Conservation (phyloP, 2,888 invertebrate species). For the Willowsia nigromaculata region DNA sequence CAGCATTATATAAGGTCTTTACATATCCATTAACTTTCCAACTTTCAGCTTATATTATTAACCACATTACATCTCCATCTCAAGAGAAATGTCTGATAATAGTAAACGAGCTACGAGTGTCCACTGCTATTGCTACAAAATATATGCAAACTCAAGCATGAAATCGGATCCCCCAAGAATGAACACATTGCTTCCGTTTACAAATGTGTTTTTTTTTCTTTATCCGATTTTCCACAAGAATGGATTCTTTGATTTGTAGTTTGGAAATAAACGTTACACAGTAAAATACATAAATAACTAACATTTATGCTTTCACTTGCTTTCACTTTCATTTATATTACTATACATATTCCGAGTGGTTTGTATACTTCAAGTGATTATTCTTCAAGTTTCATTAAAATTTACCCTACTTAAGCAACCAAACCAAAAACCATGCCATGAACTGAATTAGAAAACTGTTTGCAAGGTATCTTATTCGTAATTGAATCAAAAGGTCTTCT, state of each 20-base stretch:
- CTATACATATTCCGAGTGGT: too few relatives aligned
- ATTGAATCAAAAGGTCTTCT: too few relatives aligned
- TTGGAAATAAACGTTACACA: constrained; percentile 2
- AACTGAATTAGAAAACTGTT: too few relatives aligned
- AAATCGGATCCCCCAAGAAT: not conserved
- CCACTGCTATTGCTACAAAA: not conserved
- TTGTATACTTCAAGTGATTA: too few relatives aligned
- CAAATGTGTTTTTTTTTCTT: not conserved
- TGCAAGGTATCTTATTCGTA: too few relatives aligned
- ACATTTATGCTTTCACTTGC: too few relatives aligned
- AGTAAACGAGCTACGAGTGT: not conserved
- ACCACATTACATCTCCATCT: not conserved
- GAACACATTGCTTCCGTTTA: not conserved
- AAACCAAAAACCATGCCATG: too few relatives aligned
- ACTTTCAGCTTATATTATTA: not conserved
- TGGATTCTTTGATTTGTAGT: not conserved
- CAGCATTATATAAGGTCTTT: not conserved
- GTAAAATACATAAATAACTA: too few relatives aligned
- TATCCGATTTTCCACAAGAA: constrained; percentile 44
- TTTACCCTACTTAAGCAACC: too few relatives aligned
- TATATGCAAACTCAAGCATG: not conserved
- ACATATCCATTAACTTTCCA: not conserved
- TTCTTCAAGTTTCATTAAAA: too few relatives aligned
- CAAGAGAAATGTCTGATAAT: not conserved
- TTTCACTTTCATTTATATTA: too few relatives aligned